Percentiles rank a stretch among this genome's conserved stretches.
These are phyloP conservation scores for Thera obeliscata DNA, from an alignment of 2,888 invertebrate species.

Conservation along the genomic window DNA sequence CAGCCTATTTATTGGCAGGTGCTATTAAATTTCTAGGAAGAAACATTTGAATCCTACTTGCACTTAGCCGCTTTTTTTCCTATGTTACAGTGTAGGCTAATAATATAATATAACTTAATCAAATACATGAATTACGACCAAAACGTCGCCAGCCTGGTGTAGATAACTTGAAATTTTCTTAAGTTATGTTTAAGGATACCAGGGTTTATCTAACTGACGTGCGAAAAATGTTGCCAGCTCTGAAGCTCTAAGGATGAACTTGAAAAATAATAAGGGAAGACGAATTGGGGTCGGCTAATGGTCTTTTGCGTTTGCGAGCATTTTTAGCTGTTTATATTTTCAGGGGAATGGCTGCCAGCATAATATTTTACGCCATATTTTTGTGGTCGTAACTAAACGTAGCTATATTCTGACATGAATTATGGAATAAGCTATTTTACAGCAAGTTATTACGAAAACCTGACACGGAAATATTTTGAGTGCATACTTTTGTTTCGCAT, in stretches of 20 bases:
- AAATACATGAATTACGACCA: no score
- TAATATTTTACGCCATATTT: conserved; percentile 21
- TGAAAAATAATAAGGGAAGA: conserved; percentile 46
- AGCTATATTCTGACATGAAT: conserved; percentile 18
- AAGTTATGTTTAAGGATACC: background rate
- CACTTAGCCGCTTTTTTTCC: no score
- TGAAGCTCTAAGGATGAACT: conserved; percentile 40
- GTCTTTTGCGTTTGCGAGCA: conserved; percentile 36
- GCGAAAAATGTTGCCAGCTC: conserved; percentile 12
- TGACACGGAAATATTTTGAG: background rate
- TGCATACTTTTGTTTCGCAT: no score
- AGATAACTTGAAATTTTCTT: background rate
- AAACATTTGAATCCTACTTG: no score
- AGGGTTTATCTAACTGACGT: background rate
- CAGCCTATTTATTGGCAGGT: no score
- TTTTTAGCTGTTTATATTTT: conserved; percentile 40
- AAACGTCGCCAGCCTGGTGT: no score
- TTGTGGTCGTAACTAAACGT: conserved; percentile 17
- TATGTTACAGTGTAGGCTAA: no score
- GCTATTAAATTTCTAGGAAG: no score
- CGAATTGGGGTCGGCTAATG: conserved; percentile 45
- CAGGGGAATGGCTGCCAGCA: conserved; percentile 16
- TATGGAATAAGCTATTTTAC: conserved; percentile 14
- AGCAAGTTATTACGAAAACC: conserved; percentile 3
- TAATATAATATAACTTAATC: no score